Evolutionary conservation across 2,797 vertebrate species (phyloP).

Genomic region (Rhinella marina): DNA sequence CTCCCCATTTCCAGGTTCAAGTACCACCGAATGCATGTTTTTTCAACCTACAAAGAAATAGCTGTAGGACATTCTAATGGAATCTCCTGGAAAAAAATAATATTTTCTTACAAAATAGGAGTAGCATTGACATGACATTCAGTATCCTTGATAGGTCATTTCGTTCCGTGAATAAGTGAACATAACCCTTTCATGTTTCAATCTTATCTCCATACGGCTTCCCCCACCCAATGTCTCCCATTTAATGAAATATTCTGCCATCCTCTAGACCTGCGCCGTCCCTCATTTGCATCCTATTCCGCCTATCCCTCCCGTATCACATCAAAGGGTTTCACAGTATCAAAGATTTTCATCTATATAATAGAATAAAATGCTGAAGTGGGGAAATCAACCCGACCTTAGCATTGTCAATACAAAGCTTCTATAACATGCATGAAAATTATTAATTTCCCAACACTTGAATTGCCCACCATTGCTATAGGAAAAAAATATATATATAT

Average conservation of each 20-base stretch:
- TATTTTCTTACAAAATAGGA: constrained; percentile 22
- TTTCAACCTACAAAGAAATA: constrained; percentile 21
- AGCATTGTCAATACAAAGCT: constrained; percentile 58
- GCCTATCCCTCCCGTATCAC: constrained; percentile 18
- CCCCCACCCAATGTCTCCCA: constrained; percentile 34
- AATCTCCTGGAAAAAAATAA: neutral
- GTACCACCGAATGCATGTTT: neutral
- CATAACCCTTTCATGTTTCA: constrained; percentile 52
- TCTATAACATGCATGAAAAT: constrained; percentile 50
- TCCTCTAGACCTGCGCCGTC: constrained; percentile 20
- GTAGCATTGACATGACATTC: constrained; percentile 43
- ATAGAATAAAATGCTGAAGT: constrained; percentile 57
- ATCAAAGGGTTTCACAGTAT: constrained; percentile 53
- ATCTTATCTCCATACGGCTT: constrained; percentile 39
- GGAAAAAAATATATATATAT: constrained; percentile 6
- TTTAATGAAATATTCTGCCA: constrained; percentile 55
- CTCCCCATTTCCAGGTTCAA: constrained; percentile 4
- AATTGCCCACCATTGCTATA: constrained; percentile 21
- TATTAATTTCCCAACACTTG: constrained; percentile 38
- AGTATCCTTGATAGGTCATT: constrained; percentile 53
- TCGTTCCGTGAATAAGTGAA: constrained; percentile 25
- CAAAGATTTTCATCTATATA: constrained; percentile 59
- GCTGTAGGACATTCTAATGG: constrained; percentile 17
- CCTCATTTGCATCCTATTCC: constrained; percentile 40
- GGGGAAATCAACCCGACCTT: constrained; percentile 53